These are phyloP conservation scores for Acomys russatus DNA, from an alignment of 2,797 vertebrate species.

Conservation along the genomic window DNA sequence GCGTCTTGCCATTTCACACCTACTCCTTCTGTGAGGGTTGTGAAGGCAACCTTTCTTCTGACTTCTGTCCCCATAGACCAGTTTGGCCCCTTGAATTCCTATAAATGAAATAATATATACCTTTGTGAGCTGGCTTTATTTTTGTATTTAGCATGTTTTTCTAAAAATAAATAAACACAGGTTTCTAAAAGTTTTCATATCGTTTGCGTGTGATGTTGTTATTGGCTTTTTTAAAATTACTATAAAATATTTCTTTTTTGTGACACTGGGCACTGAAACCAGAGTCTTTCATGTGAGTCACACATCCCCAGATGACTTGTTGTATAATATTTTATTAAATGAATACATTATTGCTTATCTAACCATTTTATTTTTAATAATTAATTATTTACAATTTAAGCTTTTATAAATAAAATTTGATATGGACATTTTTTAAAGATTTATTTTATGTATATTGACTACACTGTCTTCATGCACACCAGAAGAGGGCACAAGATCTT, in stretches of 20 bases:
- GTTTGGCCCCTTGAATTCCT: background rate
- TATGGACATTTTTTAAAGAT: background rate
- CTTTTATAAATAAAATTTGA: background rate
- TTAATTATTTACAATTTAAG: background rate
- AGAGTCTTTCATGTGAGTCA: background rate
- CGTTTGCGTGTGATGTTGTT: too few relatives aligned
- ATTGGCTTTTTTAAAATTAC: background rate
- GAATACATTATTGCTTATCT: background rate
- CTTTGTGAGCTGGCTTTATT: background rate
- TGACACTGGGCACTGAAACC: background rate
- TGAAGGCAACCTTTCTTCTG: background rate
- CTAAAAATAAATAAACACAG: background rate
- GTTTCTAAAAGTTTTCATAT: background rate
- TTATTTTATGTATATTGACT: too few relatives aligned
- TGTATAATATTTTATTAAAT: background rate
- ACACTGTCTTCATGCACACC: too few relatives aligned
- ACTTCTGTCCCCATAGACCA: background rate
- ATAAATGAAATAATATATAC: background rate
- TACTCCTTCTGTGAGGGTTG: background rate
- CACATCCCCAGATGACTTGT: too few relatives aligned
- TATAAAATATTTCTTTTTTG: background rate
- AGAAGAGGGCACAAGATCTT: too few relatives aligned
- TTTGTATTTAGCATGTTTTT: background rate
- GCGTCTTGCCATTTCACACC: too few relatives aligned
- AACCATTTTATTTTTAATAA: background rate